Conservation (phyloP, 2,113 vertebrate species). For the Isurus oxyrinchus region DNA sequence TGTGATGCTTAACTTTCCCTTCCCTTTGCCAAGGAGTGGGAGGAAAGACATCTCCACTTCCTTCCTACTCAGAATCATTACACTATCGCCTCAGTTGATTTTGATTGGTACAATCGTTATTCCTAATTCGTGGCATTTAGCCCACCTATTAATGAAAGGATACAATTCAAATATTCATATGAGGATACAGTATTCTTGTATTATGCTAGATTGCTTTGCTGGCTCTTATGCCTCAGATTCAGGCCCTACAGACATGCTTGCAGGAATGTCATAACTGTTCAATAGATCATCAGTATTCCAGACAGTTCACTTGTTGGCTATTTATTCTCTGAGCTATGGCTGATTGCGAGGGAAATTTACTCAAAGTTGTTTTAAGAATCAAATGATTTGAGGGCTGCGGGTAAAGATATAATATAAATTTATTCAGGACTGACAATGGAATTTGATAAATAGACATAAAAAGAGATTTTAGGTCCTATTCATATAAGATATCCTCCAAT, state of each 20-base stretch:
- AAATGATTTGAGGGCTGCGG: not conserved
- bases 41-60: not conserved
- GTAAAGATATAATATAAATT: not conserved
- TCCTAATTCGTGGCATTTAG: not conserved
- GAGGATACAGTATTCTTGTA: not conserved
- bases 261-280: not conserved
- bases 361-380: not conserved
- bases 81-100: not conserved
- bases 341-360: not conserved
- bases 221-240: constrained; percentile 7
- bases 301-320: too few species aligned
- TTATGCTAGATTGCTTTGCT: not conserved
- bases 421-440: not conserved
- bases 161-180: not conserved
- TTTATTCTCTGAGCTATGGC: not conserved
- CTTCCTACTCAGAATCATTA: not conserved
- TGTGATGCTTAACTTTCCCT: not conserved
- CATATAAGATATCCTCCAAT: not conserved
- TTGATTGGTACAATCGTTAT: not conserved
- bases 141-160: too few species aligned
- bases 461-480: not conserved
- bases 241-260: not conserved
- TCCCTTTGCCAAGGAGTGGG: not conserved
- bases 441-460: not conserved
- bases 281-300: not conserved